Percentiles rank a stretch among this genome's conserved stretches.
Evolutionary conservation across 2,113 vertebrate genomes (phyloP).

Genomic region (Carassius gibelio): DNA sequence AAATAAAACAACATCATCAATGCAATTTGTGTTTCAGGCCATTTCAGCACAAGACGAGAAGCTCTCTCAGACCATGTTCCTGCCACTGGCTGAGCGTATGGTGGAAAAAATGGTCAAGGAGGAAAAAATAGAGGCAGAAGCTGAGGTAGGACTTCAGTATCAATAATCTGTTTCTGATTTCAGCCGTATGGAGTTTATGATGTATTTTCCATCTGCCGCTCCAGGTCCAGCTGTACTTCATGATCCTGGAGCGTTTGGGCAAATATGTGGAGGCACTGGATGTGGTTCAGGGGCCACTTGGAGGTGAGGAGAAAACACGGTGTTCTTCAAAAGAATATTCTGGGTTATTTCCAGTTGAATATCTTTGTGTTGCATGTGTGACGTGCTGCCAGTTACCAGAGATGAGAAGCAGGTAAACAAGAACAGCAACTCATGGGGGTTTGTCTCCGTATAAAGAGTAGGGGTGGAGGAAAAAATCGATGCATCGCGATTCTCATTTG

Average conservation of each 20-base stretch:
- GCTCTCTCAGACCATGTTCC: conserved; percentile 96
- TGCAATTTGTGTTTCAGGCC: conserved; percentile 74
- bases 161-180: background rate
- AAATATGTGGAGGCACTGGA: conserved; percentile 94
- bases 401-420: background rate
- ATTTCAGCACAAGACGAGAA: conserved; percentile 97
- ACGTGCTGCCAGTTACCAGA: background rate
- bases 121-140: conserved; percentile 98
- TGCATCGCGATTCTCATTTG: too few relatives aligned
- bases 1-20: background rate
- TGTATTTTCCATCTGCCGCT: background rate
- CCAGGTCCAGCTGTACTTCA: conserved; percentile 96
- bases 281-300: conserved; percentile 91
- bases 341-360: conserved; percentile 16
- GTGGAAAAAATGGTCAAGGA: conserved; percentile 99
- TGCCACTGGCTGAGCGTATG: conserved; percentile 97
- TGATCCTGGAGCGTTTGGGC: conserved; percentile 95
- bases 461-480: too few relatives aligned
- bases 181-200: background rate
- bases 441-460: background rate
- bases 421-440: background rate
- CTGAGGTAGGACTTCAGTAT: conserved; percentile 80
- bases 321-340: background rate
- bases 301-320: conserved; percentile 79
- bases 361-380: conserved; percentile 12